Conservation (phyloP, 1,140 invertebrate species). For the Habropoda laboriosa region DNA sequence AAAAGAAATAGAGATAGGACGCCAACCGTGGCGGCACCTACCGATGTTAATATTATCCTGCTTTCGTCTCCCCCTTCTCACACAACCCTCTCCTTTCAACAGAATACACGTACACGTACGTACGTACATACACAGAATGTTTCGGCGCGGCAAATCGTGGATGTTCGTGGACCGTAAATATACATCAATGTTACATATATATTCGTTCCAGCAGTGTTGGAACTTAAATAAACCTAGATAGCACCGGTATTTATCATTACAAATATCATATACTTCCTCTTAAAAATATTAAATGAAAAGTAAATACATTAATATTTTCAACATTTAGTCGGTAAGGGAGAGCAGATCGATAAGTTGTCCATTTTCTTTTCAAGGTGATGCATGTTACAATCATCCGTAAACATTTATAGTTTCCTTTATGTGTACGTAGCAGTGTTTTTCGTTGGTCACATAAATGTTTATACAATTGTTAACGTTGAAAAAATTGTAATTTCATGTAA, state of each 20-base stretch:
- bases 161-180: conserved; percentile 54
- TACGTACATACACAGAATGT: conserved; percentile 41
- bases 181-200: conserved; percentile 17
- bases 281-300: neutral
- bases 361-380: conserved; percentile 70
- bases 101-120: conserved; percentile 34
- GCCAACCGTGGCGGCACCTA: conserved; percentile 69
- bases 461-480: neutral
- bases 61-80: conserved; percentile 27
- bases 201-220: neutral
- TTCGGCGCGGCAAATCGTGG: conserved; percentile 72
- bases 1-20: conserved; percentile 74
- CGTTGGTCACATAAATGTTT: neutral
- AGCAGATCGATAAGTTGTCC: conserved; percentile 78
- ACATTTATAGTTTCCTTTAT: conserved; percentile 1
- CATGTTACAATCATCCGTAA: conserved; percentile 29
- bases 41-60: conserved; percentile 57
- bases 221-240: conserved; percentile 31
- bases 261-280: neutral
- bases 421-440: neutral
- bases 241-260: neutral
- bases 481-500: neutral
- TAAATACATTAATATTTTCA: neutral
- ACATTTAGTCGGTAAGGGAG: conserved; percentile 59
- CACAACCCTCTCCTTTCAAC: conserved; percentile 20